A percentile compares a stretch with the other conserved stretches of the same genome.
Evolutionary conservation across 2,113 vertebrate species (phyloP).

Genomic region (Sinocyclocheilus maitianheensis): DNA sequence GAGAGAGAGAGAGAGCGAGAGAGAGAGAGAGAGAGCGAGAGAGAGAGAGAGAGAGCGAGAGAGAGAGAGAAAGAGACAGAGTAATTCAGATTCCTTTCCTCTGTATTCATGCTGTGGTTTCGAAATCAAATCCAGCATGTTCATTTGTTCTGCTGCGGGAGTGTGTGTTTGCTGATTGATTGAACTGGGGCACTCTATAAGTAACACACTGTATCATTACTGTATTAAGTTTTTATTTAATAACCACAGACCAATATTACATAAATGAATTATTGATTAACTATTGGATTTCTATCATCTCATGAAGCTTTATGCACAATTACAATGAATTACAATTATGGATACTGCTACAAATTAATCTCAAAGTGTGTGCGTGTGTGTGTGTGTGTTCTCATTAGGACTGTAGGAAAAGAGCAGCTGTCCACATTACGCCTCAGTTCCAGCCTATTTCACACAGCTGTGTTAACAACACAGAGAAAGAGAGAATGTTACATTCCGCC

Average conservation of each 20-base stretch:
- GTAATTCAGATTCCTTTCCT: constrained; percentile 38
- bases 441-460: constrained; percentile 62
- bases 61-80: background rate
- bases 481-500: constrained; percentile 44
- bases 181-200: constrained; percentile 28
- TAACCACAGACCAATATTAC: constrained; percentile 36
- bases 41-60: background rate
- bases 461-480: constrained; percentile 50
- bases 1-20: too few relatives aligned
- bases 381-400: constrained; percentile 49
- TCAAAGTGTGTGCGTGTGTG: constrained; percentile 18
- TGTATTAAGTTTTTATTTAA: constrained; percentile 40
- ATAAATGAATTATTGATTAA: constrained; percentile 37
- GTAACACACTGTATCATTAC: constrained; percentile 30
- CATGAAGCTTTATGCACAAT: constrained; percentile 13
- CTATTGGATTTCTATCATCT: constrained; percentile 30
- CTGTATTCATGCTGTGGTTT: constrained; percentile 45
- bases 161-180: constrained; percentile 36
- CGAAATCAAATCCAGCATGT: constrained; percentile 52
- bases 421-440: constrained; percentile 59
- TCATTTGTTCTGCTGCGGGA: constrained; percentile 39
- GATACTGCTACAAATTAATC: constrained; percentile 17
- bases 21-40: too few relatives aligned
- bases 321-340: constrained; percentile 23
- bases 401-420: constrained; percentile 55